Evolutionary conservation across 1,140 invertebrate species (phyloP).

Genomic region (Cheumatopsyche charites): DNA sequence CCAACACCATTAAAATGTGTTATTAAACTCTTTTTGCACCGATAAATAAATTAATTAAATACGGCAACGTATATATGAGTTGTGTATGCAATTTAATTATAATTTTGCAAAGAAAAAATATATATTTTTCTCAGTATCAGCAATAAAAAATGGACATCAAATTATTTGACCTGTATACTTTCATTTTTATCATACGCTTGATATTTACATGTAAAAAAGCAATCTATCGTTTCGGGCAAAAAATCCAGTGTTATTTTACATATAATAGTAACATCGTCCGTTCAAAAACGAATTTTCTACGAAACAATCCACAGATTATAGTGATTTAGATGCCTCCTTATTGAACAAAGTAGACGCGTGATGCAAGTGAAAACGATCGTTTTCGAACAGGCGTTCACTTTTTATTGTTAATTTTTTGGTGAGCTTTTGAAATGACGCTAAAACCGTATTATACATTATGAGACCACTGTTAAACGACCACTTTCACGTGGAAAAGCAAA

Average conservation of each 20-base stretch:
- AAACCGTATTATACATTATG: constrained; percentile 2
- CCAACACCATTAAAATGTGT: too few species aligned
- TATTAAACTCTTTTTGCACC: too few species aligned
- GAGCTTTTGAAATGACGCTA: not conserved
- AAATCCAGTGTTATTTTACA: not conserved
- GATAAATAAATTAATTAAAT: too few species aligned
- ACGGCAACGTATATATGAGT: too few species aligned
- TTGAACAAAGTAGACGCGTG: constrained; percentile 26
- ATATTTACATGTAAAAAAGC: too few species aligned
- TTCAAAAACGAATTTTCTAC: not conserved
- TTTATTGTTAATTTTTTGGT: constrained; percentile 28
- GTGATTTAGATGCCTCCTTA: constrained; percentile 29
- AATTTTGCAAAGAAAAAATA: too few species aligned
- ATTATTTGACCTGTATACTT: too few species aligned
- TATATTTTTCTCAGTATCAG: too few species aligned
- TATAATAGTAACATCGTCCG: not conserved
- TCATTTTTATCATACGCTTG: too few species aligned
- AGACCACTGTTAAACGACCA: not conserved
- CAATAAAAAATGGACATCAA: too few species aligned
- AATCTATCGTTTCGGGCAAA: not conserved
- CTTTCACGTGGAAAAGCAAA: not conserved
- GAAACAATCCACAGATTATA: constrained; percentile 24
- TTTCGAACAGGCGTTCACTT: constrained; percentile 18
- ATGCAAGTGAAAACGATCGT: constrained; percentile 27
- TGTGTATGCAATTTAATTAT: too few species aligned